Percentiles rank a stretch among this genome's conserved stretches.
Evolutionary conservation across 2,113 vertebrate genomes (phyloP).

Genomic region (Tachuris rubrigastra): DNA sequence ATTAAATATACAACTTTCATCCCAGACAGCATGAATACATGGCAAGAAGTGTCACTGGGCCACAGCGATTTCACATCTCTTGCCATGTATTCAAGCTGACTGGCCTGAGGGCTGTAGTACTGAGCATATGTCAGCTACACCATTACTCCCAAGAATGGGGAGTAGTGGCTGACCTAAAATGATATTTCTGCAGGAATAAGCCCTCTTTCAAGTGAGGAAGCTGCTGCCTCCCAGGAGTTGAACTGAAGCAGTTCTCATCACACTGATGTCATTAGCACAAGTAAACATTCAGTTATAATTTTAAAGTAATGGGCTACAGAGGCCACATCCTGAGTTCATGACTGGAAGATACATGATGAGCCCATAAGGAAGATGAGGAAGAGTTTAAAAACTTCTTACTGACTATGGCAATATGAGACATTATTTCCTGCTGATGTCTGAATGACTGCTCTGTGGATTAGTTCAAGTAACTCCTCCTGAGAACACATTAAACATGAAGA

Average conservation of each 20-base stretch:
- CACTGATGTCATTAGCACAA: background rate
- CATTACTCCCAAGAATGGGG: background rate
- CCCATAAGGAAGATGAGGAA: background rate
- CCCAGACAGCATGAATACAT: background rate
- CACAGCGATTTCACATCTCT: background rate
- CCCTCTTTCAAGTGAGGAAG: background rate
- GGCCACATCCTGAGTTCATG: background rate
- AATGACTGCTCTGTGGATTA: background rate
- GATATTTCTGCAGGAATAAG: background rate
- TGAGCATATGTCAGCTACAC: background rate
- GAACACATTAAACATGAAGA: background rate
- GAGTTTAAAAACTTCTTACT: background rate
- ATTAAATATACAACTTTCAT: background rate
- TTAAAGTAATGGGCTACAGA: background rate
- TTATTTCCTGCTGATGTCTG: background rate
- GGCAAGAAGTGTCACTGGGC: background rate
- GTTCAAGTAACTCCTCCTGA: background rate
- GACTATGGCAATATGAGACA: background rate
- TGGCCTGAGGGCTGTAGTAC: background rate
- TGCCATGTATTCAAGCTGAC: background rate
- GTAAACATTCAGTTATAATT: background rate
- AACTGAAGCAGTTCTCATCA: background rate
- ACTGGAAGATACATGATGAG: background rate
- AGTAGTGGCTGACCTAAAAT: background rate
- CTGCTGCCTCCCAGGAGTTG: background rate